Evolutionary conservation across 2,797 vertebrate species (phyloP).

Genomic region (Acomys russatus): DNA sequence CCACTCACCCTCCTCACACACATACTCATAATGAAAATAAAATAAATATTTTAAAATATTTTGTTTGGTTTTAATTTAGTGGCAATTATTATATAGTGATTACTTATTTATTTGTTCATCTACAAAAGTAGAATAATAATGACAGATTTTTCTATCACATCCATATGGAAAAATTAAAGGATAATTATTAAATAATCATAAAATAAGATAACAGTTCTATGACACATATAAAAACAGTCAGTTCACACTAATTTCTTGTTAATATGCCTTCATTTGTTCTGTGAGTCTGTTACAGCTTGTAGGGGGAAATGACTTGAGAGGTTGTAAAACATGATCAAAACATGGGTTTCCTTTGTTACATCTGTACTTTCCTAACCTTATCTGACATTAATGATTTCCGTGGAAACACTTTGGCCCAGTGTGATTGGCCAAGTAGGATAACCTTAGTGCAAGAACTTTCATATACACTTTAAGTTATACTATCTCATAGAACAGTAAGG

Average conservation of each 20-base stretch:
- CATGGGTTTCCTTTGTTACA: background rate
- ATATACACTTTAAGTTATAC: background rate
- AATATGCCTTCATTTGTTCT: background rate
- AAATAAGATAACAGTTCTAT: background rate
- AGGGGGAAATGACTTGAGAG: background rate
- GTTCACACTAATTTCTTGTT: background rate
- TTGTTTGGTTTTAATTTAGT: slow-evolving; percentile 20
- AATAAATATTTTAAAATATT: background rate
- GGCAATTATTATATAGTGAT: background rate
- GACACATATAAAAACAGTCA: background rate
- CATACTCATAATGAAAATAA: background rate
- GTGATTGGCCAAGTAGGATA: background rate
- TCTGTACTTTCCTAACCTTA: background rate
- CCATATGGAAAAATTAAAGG: background rate
- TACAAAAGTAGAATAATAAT: background rate
- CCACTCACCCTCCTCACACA: too few relatives aligned
- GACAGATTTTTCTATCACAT: background rate
- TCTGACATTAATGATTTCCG: background rate
- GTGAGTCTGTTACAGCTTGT: background rate
- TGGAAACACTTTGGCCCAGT: background rate
- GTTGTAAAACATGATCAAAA: background rate
- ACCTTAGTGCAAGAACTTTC: background rate
- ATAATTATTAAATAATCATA: slow-evolving; percentile 4
- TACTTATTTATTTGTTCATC: background rate
- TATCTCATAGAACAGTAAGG: background rate